Conservation (phyloP, 2,113 vertebrate genomes). For the Mesocricetus auratus region DNA sequence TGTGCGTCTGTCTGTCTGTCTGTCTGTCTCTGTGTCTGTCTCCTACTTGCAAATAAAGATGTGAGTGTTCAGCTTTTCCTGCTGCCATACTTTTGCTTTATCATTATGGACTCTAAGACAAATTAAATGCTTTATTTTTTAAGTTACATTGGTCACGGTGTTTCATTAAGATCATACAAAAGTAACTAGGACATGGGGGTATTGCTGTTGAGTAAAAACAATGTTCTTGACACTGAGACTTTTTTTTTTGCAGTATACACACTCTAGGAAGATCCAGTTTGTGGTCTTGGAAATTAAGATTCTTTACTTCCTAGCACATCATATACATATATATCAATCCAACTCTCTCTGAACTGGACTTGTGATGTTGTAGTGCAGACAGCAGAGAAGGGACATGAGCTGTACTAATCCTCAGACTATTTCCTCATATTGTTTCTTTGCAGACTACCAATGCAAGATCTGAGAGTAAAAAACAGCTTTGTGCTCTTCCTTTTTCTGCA, state of each 20-base stretch:
- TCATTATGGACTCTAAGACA: not conserved
- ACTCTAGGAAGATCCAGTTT: constrained; percentile 59
- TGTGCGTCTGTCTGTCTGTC: too few species aligned
- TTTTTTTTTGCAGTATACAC: constrained; percentile 53
- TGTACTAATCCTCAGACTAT: fast-evolving
- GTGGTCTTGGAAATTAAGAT: too few species aligned
- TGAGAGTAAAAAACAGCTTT: not conserved
- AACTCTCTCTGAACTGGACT: not conserved
- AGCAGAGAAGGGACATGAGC: not conserved
- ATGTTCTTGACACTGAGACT: constrained; percentile 70
- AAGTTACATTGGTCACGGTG: not conserved
- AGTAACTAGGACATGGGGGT: not conserved
- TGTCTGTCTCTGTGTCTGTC: not conserved
- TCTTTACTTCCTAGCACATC: constrained; percentile 59
- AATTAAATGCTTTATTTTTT: not conserved
- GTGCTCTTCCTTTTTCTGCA: not conserved
- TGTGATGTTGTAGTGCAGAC: fast-evolving
- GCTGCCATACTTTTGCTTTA: not conserved
- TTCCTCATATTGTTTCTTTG: not conserved
- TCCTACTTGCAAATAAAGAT: not conserved
- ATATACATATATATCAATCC: too few species aligned
- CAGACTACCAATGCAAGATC: not conserved
- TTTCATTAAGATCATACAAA: not conserved
- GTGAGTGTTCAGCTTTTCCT: not conserved
- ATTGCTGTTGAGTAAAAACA: constrained; percentile 53